Base-by-base conservation (phyloP, 2,888 invertebrate genomes). In the Enchytraeus crypticus region DNA sequence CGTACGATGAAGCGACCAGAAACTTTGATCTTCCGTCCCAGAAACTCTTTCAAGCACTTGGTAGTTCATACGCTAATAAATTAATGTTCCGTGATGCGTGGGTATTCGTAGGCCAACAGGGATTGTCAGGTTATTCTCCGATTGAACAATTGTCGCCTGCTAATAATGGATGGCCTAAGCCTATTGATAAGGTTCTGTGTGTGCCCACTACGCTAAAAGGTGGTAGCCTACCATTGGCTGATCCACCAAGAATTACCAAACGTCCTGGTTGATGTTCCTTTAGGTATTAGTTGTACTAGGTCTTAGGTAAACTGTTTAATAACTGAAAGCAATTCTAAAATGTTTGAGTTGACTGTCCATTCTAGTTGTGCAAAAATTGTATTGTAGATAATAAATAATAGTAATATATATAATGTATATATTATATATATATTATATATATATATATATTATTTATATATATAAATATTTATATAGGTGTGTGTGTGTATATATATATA, bases 1-100 rank as follows among this genome's bases (percentile, higher is more conserved):
- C 81, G 5, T 81, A 81, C 70, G 84, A 84, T 71, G 84, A 84
- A 70, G 83, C 82, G 1, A 81, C 83, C 4, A 80, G 78, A 65
- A 82, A 81, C 78, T 80, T 65, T 14, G 53, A 63, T 27, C 38
- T 61, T 5, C 77, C 80, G 68, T 81, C 82, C 0, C 80, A 79
- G 65, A 79, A 80, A 61, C 70, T 82, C 21, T 73, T 84, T 43
- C 82, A 81, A 71, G 77, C 81, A 55, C 72, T 83, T 60, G 84
- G 84, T 56, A 82, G 82, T 67, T 80, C 81, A 29, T 77, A 81
- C 74, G 79, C 83, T 54, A 82, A 83, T 71, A 82, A 83, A 63
- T 72, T 84, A 8, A 80, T 80, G 57, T 84, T 83, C 71, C 75
- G 84, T 26, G 82, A 82, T 54, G 80, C 81, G 51, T 84, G 83